phyloP scores from a whole-genome alignment of 2,888 invertebrate species.

The Dilophus febrilis region DNA sequence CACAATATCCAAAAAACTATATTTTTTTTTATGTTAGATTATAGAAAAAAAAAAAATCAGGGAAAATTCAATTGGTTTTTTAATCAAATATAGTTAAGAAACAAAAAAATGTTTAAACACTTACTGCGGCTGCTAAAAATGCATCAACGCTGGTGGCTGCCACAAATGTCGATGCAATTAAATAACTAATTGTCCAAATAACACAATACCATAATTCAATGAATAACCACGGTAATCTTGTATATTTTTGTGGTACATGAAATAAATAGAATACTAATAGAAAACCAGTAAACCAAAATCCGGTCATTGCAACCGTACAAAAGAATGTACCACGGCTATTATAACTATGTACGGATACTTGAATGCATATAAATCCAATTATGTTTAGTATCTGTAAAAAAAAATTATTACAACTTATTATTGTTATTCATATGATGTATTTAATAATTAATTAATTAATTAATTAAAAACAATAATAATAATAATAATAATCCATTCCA shows the following conservation, averaged over 20 bases:
- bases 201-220: conserved; percentile 62
- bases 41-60: too few relatives aligned
- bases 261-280: conserved; percentile 65
- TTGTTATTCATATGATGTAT: too few relatives aligned
- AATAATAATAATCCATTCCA: conserved; percentile 25
- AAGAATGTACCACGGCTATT: conserved; percentile 51
- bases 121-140: conserved; percentile 57
- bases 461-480: too few relatives aligned
- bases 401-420: conserved; percentile 11
- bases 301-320: conserved; percentile 63
- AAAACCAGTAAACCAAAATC: conserved; percentile 71
- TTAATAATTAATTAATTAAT: too few relatives aligned
- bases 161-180: conserved; percentile 56
- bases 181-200: conserved; percentile 55
- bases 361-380: conserved; percentile 66
- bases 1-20: conserved; percentile 75
- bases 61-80: too few relatives aligned
- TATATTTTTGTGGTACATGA: conserved; percentile 71
- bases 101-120: too few relatives aligned
- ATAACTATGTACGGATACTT: conserved; percentile 37
- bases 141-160: conserved; percentile 41
- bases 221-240: conserved; percentile 72
- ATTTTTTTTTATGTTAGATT: too few relatives aligned
- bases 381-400: conserved; percentile 44
- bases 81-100: too few relatives aligned